Percentiles rank a stretch among this genome's conserved stretches.
phyloP scores from a whole-genome alignment of 2,113 vertebrate species.

The Cynopterus brachyotis region DNA sequence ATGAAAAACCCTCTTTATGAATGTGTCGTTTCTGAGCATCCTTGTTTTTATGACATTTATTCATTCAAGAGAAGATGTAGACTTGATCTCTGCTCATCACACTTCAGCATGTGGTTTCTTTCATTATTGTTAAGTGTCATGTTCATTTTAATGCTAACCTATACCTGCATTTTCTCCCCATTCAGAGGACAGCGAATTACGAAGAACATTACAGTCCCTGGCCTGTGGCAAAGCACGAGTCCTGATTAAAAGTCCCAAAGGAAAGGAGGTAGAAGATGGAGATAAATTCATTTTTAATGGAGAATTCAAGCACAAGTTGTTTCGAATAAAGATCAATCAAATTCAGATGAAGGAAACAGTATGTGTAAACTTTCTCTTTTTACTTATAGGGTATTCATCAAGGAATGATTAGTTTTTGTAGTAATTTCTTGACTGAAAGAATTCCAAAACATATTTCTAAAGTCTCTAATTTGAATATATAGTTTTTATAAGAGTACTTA shows the following conservation, averaged over 20 bases:
- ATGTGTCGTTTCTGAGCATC: neutral
- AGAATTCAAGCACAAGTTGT: constrained; percentile 89
- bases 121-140: neutral
- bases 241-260: constrained; percentile 86
- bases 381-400: neutral
- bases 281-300: constrained; percentile 87
- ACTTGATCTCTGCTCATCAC: neutral
- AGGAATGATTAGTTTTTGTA: neutral
- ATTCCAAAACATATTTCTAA: neutral
- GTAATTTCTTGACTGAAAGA: neutral
- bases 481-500: neutral
- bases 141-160: neutral
- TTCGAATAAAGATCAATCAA: constrained; percentile 91
- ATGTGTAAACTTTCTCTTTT: constrained; percentile 62
- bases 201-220: constrained; percentile 87
- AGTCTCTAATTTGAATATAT: neutral
- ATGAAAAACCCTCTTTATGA: constrained; percentile 50
- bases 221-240: constrained; percentile 89
- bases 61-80: neutral
- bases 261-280: constrained; percentile 88
- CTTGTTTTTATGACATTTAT: neutral
- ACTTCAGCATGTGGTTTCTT: neutral
- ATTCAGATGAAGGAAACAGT: constrained; percentile 92
- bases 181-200: constrained; percentile 87
- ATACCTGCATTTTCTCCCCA: neutral